These are phyloP conservation scores for Apodemia duryi DNA, from an alignment of 2,888 invertebrate genomes.

Conservation along the genomic window DNA sequence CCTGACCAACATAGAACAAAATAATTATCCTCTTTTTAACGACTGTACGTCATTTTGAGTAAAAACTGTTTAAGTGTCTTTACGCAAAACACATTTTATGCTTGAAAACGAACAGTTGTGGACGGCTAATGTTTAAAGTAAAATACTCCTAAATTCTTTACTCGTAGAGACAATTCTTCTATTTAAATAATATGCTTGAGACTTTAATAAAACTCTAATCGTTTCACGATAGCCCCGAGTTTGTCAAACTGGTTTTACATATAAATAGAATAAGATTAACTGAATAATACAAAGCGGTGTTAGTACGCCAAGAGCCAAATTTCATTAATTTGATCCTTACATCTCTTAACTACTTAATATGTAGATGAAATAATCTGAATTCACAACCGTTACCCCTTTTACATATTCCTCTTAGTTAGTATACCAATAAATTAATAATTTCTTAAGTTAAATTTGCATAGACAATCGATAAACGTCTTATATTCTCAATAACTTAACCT, in stretches of 20 bases:
- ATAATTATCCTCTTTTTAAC: no score
- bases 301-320: slow-evolving; percentile 11
- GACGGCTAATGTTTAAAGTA: background rate
- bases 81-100: no score
- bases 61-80: no score
- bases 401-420: slow-evolving; percentile 2
- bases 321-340: slow-evolving; percentile 5
- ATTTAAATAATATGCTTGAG: background rate
- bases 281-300: slow-evolving; percentile 11
- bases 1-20: no score
- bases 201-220: background rate
- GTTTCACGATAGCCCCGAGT: background rate
- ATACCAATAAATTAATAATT: slow-evolving; percentile 3
- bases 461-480: background rate
- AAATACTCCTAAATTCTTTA: background rate
- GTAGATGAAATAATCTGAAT: slow-evolving; percentile 11
- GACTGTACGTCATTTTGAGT: no score
- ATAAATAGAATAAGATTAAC: slow-evolving; percentile 14
- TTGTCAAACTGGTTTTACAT: slow-evolving; percentile 15
- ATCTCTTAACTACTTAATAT: slow-evolving; percentile 12
- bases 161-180: background rate
- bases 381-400: slow-evolving; percentile 6
- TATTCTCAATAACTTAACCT: background rate
- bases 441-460: background rate
- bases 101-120: no score